These are phyloP conservation scores for Cataglyphis rosenhaueri DNA, from an alignment of 2,888 invertebrate genomes.

Conservation along the genomic window DNA sequence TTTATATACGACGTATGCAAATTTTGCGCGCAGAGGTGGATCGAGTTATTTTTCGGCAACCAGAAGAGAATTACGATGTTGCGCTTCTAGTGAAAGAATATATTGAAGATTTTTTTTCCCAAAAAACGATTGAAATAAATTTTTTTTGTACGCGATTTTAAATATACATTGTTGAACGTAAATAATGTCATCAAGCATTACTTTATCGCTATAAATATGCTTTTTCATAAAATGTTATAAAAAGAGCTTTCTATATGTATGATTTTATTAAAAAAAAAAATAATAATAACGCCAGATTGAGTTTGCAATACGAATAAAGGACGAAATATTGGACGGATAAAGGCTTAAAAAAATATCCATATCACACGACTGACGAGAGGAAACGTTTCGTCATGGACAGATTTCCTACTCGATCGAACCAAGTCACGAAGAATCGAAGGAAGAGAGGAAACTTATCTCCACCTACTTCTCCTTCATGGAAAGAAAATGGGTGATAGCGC, in stretches of 20 bases:
- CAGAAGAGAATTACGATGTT: constrained; percentile 29
- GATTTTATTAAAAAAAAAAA: background rate
- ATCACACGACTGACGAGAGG: background rate
- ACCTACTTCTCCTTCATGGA: background rate
- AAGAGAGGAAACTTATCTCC: constrained; percentile 14
- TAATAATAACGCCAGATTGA: background rate
- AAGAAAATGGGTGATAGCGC: constrained; percentile 59
- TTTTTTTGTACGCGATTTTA: background rate
- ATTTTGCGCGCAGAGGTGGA: background rate
- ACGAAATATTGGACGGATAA: background rate
- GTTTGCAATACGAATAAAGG: background rate
- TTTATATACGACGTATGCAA: constrained; percentile 37
- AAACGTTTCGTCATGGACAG: constrained; percentile 9
- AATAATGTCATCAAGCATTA: background rate
- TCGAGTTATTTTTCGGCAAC: constrained; percentile 27
- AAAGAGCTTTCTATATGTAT: background rate
- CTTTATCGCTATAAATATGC: background rate
- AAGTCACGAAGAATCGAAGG: constrained; percentile 19
- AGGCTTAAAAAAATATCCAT: background rate
- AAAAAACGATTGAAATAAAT: background rate
- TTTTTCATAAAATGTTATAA: background rate
- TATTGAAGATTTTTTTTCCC: background rate
- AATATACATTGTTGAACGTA: background rate
- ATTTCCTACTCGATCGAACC: constrained; percentile 38
- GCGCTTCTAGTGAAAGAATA: constrained; percentile 1